phyloP scores from a whole-genome alignment of 2,113 vertebrate genomes.

The Chloroceryle aenea region DNA sequence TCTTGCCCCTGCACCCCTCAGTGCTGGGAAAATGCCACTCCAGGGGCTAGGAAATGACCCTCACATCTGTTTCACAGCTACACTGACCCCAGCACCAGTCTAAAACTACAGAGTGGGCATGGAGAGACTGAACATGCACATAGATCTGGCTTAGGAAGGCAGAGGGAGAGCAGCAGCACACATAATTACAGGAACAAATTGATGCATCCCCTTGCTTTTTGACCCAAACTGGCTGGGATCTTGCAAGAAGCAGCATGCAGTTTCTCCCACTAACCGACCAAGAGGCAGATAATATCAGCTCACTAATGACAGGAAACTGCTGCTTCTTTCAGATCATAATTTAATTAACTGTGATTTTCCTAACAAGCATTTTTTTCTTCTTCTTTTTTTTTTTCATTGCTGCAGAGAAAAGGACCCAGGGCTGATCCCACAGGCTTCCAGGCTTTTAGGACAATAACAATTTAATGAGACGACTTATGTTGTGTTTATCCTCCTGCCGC shows the following conservation, averaged over 20 bases:
- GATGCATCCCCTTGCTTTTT: neutral
- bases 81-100: neutral
- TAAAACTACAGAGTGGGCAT: fast-evolving
- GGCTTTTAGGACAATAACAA: slow-evolving; percentile 1
- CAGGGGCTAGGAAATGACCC: neutral
- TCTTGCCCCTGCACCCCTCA: neutral
- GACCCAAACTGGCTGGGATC: neutral
- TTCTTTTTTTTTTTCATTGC: neutral
- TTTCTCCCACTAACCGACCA: neutral
- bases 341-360: slow-evolving; percentile 20
- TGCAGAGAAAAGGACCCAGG: neutral
- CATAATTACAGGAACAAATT: neutral
- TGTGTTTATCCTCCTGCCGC: neutral
- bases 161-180: neutral
- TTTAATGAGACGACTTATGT: slow-evolving; percentile 8
- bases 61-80: neutral
- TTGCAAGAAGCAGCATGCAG: neutral
- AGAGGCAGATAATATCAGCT: neutral
- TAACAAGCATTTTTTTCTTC: neutral
- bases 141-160: fast-evolving
- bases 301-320: neutral
- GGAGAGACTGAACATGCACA: neutral
- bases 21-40: neutral
- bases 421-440: neutral
- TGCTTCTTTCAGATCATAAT: neutral